Percentiles rank a stretch among this genome's conserved stretches.
These are phyloP conservation scores for Thecophora atra DNA, from an alignment of 2,888 invertebrate genomes.

Conservation along the genomic window DNA sequence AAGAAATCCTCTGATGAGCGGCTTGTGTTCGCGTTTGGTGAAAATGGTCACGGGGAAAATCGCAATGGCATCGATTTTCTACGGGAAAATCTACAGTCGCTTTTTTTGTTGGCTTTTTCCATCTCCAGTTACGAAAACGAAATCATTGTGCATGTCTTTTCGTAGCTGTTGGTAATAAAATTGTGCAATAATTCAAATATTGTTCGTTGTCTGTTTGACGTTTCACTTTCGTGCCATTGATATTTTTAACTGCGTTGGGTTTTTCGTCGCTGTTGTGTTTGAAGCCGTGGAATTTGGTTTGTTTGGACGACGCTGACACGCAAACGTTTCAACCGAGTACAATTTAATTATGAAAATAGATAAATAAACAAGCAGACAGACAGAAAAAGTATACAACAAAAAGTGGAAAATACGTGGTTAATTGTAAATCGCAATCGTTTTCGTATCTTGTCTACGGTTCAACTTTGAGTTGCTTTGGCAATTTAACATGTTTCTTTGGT, in stretches of 20 bases:
- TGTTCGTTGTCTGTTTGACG: neutral
- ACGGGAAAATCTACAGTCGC: neutral
- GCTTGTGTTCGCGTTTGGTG: neutral
- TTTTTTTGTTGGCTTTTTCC: constrained; percentile 1
- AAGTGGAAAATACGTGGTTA: neutral
- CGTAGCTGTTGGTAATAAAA: neutral
- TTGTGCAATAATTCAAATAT: constrained; percentile 16
- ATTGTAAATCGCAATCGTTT: neutral
- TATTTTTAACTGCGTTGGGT: constrained; percentile 6
- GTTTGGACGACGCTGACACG: neutral
- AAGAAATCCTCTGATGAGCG: too few relatives aligned
- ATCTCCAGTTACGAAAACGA: neutral
- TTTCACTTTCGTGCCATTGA: constrained; percentile 25
- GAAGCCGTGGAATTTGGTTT: constrained; percentile 8
- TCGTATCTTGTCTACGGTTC: neutral
- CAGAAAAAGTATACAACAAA: neutral
- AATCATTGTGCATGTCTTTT: neutral
- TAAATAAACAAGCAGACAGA: neutral
- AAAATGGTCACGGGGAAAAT: neutral
- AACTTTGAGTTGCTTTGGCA: constrained; percentile 2
- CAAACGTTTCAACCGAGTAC: constrained; percentile 1
- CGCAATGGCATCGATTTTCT: neutral
- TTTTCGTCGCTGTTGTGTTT: neutral
- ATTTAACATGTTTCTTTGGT: constrained; percentile 14
- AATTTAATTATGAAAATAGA: constrained; percentile 7